phyloP scores from a whole-genome alignment of 2,113 vertebrate species.

The Suncus etruscus region DNA sequence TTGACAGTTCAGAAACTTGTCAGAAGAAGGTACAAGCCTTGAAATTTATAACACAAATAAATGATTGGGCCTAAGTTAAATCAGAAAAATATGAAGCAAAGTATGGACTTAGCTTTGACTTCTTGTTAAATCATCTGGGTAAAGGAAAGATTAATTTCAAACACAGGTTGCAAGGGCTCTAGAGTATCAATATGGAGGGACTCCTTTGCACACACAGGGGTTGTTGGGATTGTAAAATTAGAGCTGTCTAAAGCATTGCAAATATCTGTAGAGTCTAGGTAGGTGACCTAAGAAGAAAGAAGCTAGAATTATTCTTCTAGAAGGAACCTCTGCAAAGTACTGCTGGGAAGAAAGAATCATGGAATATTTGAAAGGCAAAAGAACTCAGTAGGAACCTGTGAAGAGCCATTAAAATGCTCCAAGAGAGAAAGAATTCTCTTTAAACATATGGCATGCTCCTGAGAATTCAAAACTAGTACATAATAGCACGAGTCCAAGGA shows the following conservation, averaged over 20 bases:
- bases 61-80: background rate
- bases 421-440: background rate
- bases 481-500: background rate
- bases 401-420: background rate
- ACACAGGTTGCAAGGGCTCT: background rate
- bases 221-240: background rate
- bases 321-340: background rate
- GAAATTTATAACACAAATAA: background rate
- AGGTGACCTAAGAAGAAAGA: background rate
- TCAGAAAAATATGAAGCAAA: background rate
- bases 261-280: background rate
- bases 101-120: background rate
- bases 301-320: background rate
- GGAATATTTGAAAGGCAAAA: background rate
- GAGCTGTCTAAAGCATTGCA: no score
- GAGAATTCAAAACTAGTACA: background rate
- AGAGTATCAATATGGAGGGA: background rate
- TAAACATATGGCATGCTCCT: constrained; percentile 36
- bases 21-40: background rate
- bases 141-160: background rate
- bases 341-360: background rate
- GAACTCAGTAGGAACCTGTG: background rate
- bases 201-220: background rate
- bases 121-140: background rate
- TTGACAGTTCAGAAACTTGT: background rate